Conservation (phyloP, 2,888 invertebrate species). For the Apotomis turbidana region DNA sequence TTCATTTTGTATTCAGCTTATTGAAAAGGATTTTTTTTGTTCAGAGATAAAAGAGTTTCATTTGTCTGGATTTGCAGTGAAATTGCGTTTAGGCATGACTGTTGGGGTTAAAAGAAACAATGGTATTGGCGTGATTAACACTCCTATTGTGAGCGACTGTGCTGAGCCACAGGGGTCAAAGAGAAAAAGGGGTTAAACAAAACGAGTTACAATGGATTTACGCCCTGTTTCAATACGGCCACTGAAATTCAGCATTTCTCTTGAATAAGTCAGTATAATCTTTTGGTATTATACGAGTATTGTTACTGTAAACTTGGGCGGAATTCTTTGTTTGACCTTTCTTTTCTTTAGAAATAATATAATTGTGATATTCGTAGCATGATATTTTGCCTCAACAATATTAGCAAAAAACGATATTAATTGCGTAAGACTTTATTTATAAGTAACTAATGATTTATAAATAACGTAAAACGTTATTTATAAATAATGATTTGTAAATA, state of each 20-base stretch:
- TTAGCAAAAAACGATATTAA: too few relatives aligned
- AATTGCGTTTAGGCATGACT: constrained; percentile 65
- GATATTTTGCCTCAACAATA: not conserved
- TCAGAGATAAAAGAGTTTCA: constrained; percentile 68
- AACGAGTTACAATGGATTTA: not conserved
- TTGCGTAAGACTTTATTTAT: too few relatives aligned
- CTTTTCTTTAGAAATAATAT: not conserved
- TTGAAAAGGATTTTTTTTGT: constrained; percentile 65
- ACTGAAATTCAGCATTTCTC: not conserved
- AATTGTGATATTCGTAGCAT: not conserved
- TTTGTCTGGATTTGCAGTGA: constrained; percentile 65
- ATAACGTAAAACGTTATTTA: too few relatives aligned
- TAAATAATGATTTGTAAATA: too few relatives aligned
- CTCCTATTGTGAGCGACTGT: constrained; percentile 48
- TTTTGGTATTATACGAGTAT: not conserved
- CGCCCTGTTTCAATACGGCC: not conserved
- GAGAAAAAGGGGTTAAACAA: not conserved
- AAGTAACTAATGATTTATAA: too few relatives aligned
- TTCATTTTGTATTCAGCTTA: constrained; percentile 68
- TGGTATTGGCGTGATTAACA: constrained; percentile 55
- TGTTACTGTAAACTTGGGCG: not conserved
- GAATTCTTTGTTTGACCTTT: not conserved
- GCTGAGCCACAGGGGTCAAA: not conserved
- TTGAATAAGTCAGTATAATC: not conserved
- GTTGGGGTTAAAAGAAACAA: constrained; percentile 58